Evolutionary conservation across 2,113 vertebrate species (phyloP).

Genomic region (Trinectes maculatus): DNA sequence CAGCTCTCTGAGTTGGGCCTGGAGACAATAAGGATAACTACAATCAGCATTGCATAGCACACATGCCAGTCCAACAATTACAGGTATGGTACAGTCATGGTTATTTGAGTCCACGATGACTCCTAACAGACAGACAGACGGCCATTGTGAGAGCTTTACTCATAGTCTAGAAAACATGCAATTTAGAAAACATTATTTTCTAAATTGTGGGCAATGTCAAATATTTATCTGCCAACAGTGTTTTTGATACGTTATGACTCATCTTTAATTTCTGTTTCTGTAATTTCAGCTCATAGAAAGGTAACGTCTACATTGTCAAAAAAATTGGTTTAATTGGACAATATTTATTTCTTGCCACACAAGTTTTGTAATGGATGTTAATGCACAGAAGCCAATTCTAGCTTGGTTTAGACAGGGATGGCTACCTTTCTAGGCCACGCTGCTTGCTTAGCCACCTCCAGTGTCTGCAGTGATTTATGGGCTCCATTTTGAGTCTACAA

Average conservation of each 20-base stretch:
- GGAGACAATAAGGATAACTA: background rate
- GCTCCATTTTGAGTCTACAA: constrained; percentile 63
- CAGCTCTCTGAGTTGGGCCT: constrained; percentile 76
- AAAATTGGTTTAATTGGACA: too few relatives aligned
- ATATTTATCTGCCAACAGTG: background rate
- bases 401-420: constrained; percentile 69
- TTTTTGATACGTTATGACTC: background rate
- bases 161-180: too few relatives aligned
- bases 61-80: background rate
- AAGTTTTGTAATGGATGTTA: too few relatives aligned
- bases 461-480: constrained; percentile 74
- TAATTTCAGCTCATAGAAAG: too few relatives aligned
- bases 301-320: too few relatives aligned
- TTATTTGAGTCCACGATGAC: too few relatives aligned
- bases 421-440: constrained; percentile 77
- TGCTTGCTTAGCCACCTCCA: constrained; percentile 66
- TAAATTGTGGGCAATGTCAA: background rate
- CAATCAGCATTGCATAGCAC: background rate
- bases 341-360: too few relatives aligned
- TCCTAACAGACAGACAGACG: too few relatives aligned
- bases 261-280: background rate
- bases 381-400: too few relatives aligned
- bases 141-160: too few relatives aligned
- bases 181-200: too few relatives aligned
- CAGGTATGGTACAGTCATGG: background rate